These are phyloP conservation scores for Upupa epops DNA, from an alignment of 2,113 vertebrate genomes.

Conservation along the genomic window DNA sequence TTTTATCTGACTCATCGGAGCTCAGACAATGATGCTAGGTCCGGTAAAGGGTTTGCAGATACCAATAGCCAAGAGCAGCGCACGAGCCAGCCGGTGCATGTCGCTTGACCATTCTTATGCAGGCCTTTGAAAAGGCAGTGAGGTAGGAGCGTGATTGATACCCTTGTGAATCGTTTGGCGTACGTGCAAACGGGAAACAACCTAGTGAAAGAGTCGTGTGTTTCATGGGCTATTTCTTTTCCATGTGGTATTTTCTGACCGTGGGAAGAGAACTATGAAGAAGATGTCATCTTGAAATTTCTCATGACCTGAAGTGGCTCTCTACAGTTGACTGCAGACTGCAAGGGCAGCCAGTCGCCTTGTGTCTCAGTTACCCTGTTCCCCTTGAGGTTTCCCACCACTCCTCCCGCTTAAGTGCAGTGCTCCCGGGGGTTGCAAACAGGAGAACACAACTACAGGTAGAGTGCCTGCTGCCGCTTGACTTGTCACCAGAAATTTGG, in stretches of 20 bases:
- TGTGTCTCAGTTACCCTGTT: slow-evolving; percentile 8
- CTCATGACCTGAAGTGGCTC: slow-evolving; percentile 60
- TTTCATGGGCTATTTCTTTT: slow-evolving; percentile 41
- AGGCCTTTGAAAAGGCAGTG: not conserved
- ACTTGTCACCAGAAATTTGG: not conserved
- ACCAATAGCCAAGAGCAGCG: not conserved
- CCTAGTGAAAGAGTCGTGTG: not conserved
- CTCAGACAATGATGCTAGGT: slow-evolving; percentile 53
- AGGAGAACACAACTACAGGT: not conserved
- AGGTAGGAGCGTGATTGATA: slow-evolving; percentile 33
- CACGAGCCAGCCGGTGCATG: not conserved
- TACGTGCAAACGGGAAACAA: slow-evolving; percentile 22
- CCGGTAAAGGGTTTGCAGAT: slow-evolving; percentile 38
- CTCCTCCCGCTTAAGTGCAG: not conserved
- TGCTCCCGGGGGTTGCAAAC: not conserved
- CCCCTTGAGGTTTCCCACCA: not conserved
- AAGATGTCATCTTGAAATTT: slow-evolving; percentile 54
- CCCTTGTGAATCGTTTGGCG: not conserved
- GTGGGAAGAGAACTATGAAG: slow-evolving; percentile 52
- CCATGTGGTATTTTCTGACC: slow-evolving; percentile 44
- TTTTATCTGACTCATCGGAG: slow-evolving; percentile 46
- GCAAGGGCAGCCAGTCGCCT: slow-evolving; percentile 22
- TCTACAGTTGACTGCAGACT: not conserved
- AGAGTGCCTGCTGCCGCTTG: not conserved
- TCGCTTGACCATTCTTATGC: not conserved